A percentile compares a stretch with the other conserved stretches of the same genome.
These are phyloP conservation scores for Phrynocephalus versicolor DNA, from an alignment of 2,113 vertebrate species.

Conservation along the genomic window DNA sequence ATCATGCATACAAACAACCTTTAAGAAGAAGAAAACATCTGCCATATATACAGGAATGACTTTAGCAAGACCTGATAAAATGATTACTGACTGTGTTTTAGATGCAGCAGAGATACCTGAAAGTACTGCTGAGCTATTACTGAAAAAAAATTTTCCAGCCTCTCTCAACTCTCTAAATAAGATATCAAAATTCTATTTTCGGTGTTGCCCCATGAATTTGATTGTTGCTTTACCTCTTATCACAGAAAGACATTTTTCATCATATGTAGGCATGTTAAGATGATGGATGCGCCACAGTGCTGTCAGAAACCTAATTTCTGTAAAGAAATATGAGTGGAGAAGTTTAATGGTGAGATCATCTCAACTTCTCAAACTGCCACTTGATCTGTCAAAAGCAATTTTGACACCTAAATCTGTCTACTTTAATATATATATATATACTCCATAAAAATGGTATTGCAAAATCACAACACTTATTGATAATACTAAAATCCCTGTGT, in stretches of 20 bases:
- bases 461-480: not conserved
- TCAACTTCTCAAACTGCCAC: not conserved
- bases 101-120: constrained; percentile 18
- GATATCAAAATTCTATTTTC: constrained; percentile 21
- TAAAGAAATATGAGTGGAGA: not conserved
- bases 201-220: constrained; percentile 24
- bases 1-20: not conserved
- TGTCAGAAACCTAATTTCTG: constrained; percentile 27
- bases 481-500: not conserved
- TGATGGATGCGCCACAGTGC: not conserved
- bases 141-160: constrained; percentile 17
- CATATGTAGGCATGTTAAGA: constrained; percentile 5
- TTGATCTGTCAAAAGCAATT: constrained; percentile 14
- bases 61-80: not conserved
- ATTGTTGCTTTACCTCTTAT: constrained; percentile 24
- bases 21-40: not conserved
- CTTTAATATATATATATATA: not conserved
- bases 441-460: not conserved
- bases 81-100: constrained; percentile 2
- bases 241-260: constrained; percentile 46
- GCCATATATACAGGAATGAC: not conserved
- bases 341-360: constrained; percentile 5
- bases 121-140: not conserved
- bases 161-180: constrained; percentile 37
- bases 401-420: not conserved